phyloP scores from a whole-genome alignment of 2,888 invertebrate genomes.

The Synanthedon vespiformis region DNA sequence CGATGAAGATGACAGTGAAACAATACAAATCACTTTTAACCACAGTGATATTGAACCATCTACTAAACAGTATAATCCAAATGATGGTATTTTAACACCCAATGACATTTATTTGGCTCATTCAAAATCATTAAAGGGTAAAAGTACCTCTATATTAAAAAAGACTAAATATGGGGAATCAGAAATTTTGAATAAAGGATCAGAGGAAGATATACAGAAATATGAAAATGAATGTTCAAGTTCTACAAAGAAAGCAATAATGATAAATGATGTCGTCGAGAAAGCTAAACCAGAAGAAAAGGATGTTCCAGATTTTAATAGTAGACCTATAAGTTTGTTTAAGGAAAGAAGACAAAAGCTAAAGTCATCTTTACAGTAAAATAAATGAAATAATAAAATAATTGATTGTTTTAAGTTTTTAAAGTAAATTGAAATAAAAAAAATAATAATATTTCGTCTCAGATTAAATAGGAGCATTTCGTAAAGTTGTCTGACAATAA shows the following conservation, averaged over 20 bases:
- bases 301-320: conserved; percentile 15
- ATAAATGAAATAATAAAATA: too few species aligned
- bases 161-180: conserved; percentile 34
- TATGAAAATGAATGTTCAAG: neutral
- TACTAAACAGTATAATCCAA: conserved; percentile 25
- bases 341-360: conserved; percentile 43
- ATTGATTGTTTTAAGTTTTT: too few species aligned
- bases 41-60: conserved; percentile 35
- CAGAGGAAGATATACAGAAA: neutral
- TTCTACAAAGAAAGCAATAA: conserved; percentile 22
- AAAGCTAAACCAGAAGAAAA: conserved; percentile 19
- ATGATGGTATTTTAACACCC: conserved; percentile 45
- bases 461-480: too few species aligned
- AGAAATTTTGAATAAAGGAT: neutral
- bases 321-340: conserved; percentile 48
- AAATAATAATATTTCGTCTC: too few species aligned
- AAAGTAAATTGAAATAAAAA: too few species aligned
- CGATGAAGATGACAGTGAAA: conserved; percentile 45
- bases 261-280: conserved; percentile 46
- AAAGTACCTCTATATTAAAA: conserved; percentile 48
- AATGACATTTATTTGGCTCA: conserved; percentile 53
- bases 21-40: conserved; percentile 41
- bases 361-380: neutral
- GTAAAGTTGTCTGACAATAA: too few species aligned
- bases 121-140: conserved; percentile 25